Base-by-base conservation (phyloP, 2,888 invertebrate genomes). In the Volucella zonaria region DNA sequence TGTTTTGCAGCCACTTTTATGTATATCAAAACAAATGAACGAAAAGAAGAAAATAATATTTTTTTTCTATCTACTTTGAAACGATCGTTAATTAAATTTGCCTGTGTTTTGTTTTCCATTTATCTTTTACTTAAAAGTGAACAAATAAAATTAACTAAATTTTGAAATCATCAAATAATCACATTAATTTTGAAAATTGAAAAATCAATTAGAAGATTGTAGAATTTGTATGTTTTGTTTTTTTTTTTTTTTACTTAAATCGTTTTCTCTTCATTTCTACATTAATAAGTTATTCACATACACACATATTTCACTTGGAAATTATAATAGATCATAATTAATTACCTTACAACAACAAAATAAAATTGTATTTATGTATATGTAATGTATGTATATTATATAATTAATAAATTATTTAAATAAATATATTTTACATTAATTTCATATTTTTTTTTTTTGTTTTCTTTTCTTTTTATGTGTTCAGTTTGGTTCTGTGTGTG, bases 321-420 rank as follows among this genome's bases (percentile, higher is more conserved):
- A 74, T 74, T 74, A 62, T 49, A 70, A 62, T 49, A 70, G 56
- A 73, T 61, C 56, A 31, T 66, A 70, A 51, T 52, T 15, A 59
- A 56, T 61, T 62, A 77, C 9, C 15, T 42, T 71, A 64, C 43
- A 54, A 68, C 43, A 61, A 68, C 59, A 40, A 62, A 61, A 56
- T 2, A 75, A 61, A 45, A 54, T 31, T 31, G 31, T 31, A 31
- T 31, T 31, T 6, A 31, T 31, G 31, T 31, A 31, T 31, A 31
- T 31, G 31, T 31, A 31, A 31, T 31, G 31, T 31, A 31, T 31
- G 31, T 31, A 31, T 31, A 31, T 31, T 38, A 52, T 54, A 71
- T 42, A 66, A 59, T 82, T 56, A 82, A 82, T 82, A 82, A 82
- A 82, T 82, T 78, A 82, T 82, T 78, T 56, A 74, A 78, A 82